Evolutionary conservation across 2,113 vertebrate species (phyloP), one percentile per base, ranked within the genome.

Genomic region (Datnioides undecimradiatus): DNA sequence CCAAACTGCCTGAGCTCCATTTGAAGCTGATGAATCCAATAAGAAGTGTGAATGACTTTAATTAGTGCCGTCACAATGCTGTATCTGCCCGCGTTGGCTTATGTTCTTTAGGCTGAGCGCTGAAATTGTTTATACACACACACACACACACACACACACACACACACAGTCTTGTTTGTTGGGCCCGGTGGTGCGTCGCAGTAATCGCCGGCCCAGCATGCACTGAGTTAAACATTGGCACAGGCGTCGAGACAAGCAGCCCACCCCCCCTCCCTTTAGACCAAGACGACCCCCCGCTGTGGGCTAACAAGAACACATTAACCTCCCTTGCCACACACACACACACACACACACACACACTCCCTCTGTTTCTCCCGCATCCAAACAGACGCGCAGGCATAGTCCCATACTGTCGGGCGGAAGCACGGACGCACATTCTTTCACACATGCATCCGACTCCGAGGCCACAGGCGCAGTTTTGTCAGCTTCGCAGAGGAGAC

Each of bases 151-250:
- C 59, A 55, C 59, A 71, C 62, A 77, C 58, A 71, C 59, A 43
- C 59, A 77, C 63, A 69, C 27, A 52, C 36, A 16, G 71, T 57
- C n/a, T 8, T 38, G 89, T 88, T 80, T 91, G 79, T 86, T 68
- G 29, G 83, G 73, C 76, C 43, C 79, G 64, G 64, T 51, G 69
- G 66, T 82, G 85, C 76, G 91, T 93, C 85, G 79, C 95, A 92
- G 88, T 93, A 95, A 96, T 95, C 90, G 82, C 91, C 79, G 59
- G 88, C 96, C 75, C 96, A 94, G 96, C 96, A 87, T 93, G 95
- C 93, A 89, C 87, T 83, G 93, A 96, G 93, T 91, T 93, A 95
- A 94, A 94, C 95, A 93, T 86, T 91, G 94, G 95, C 95, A 93
- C 93, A 86, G 71, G 94, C 93, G 94, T 95, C 95, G 94, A 93